Evolutionary conservation across 1,140 invertebrate species (phyloP).

Genomic region (Ectropis grisescens): DNA sequence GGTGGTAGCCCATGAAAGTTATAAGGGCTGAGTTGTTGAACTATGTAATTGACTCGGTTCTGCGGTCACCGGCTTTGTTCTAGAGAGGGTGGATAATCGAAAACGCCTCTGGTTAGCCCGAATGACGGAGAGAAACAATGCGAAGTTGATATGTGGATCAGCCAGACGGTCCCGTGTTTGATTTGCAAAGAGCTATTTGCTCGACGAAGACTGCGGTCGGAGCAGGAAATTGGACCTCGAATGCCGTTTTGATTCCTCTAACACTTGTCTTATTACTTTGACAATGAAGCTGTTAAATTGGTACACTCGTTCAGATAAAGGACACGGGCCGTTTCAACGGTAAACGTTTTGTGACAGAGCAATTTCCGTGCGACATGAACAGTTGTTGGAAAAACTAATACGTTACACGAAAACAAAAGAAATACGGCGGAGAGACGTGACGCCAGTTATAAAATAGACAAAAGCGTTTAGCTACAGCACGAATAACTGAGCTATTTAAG

Average conservation of each 20-base stretch:
- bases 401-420: slow-evolving; percentile 42
- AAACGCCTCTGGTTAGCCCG: slow-evolving; percentile 61
- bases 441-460: slow-evolving; percentile 62
- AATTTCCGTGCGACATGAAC: slow-evolving; percentile 41
- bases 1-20: slow-evolving; percentile 64
- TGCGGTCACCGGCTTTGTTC: slow-evolving; percentile 63
- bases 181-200: slow-evolving; percentile 67
- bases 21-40: slow-evolving; percentile 68
- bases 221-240: slow-evolving; percentile 56
- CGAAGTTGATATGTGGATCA: slow-evolving; percentile 64
- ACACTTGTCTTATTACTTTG: slow-evolving; percentile 59
- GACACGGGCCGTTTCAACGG: slow-evolving; percentile 14
- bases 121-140: slow-evolving; percentile 61
- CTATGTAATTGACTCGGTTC: slow-evolving; percentile 68
- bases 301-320: slow-evolving; percentile 46
- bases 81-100: slow-evolving; percentile 59
- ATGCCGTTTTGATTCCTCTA: slow-evolving; percentile 37
- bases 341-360: slow-evolving; percentile 30
- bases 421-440: slow-evolving; percentile 31
- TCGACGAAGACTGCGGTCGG: slow-evolving; percentile 42
- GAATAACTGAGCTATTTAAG: slow-evolving; percentile 60
- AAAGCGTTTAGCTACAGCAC: slow-evolving; percentile 60
- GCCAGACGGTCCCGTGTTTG: slow-evolving; percentile 63
- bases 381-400: slow-evolving; percentile 49
- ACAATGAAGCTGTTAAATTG: slow-evolving; percentile 39